Evolutionary conservation across 2,888 invertebrate genomes (phyloP).

Genomic region (Andrena chrysosceles): DNA sequence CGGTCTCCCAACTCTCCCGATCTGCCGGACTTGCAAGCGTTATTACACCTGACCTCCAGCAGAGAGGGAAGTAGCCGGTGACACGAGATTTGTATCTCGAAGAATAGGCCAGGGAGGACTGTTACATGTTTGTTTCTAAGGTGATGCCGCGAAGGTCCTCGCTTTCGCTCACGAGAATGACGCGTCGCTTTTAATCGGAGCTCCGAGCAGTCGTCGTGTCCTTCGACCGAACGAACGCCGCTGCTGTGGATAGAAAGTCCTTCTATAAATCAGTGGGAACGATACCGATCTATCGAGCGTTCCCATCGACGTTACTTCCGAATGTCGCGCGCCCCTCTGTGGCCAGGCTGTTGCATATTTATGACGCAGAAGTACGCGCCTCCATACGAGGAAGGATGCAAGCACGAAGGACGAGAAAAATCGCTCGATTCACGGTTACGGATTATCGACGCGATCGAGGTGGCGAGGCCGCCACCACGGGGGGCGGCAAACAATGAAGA

Average conservation of each 20-base stretch:
- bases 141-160: slow-evolving; percentile 10
- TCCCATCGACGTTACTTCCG: slow-evolving; percentile 60
- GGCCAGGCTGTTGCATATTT: slow-evolving; percentile 26
- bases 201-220: slow-evolving; percentile 36
- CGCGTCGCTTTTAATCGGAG: slow-evolving; percentile 27
- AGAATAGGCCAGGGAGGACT: neutral
- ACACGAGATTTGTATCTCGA: neutral
- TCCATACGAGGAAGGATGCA: neutral
- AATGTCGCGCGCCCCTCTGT: slow-evolving; percentile 13
- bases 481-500: slow-evolving; percentile 57
- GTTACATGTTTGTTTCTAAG: neutral
- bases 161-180: slow-evolving; percentile 5
- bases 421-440: slow-evolving; percentile 58
- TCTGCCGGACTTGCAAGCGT: neutral
- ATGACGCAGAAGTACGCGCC: slow-evolving; percentile 22
- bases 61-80: neutral
- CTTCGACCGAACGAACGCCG: slow-evolving; percentile 59
- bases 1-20: neutral
- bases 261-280: slow-evolving; percentile 68
- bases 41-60: slow-evolving; percentile 5
- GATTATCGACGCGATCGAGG: slow-evolving; percentile 57
- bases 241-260: slow-evolving; percentile 51
- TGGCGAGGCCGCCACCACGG: slow-evolving; percentile 11
- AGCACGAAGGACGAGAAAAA: slow-evolving; percentile 41
- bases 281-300: slow-evolving; percentile 68